phyloP scores from a whole-genome alignment of 2,797 vertebrate genomes.

The Sebastes taczanowskii region DNA sequence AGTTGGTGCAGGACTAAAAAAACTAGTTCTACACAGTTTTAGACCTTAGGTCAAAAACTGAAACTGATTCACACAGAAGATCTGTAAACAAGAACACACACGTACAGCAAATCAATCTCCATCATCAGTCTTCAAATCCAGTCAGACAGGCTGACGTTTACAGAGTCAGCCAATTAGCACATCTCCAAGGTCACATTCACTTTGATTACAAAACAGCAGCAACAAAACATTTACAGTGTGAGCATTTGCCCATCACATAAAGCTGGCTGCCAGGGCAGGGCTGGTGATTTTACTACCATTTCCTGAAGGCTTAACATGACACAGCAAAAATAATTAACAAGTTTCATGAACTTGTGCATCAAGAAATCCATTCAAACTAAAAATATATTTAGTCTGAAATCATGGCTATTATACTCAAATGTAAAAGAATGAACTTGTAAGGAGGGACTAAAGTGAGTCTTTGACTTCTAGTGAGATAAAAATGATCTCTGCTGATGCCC shows the following conservation, averaged over 20 bases:
- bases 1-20: neutral
- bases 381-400: neutral
- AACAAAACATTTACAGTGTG: neutral
- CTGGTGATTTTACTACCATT: neutral
- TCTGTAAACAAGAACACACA: neutral
- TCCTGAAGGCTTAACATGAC: neutral
- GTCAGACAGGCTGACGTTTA: neutral
- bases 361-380: neutral
- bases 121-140: neutral
- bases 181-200: conserved; percentile 8
- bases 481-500: neutral
- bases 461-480: neutral
- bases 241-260: neutral
- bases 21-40: neutral
- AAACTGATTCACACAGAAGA: neutral
- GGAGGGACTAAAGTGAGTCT: neutral
- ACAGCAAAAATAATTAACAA: neutral
- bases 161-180: conserved; percentile 13
- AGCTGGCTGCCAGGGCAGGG: neutral
- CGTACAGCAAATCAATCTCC: neutral
- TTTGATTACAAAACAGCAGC: neutral
- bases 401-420: neutral
- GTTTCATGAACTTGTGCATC: too few relatives aligned
- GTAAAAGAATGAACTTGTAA: neutral
- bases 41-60: neutral